These are phyloP conservation scores for Gymnothorax reevesii DNA, from an alignment of 2,797 vertebrate species.

Conservation along the genomic window DNA sequence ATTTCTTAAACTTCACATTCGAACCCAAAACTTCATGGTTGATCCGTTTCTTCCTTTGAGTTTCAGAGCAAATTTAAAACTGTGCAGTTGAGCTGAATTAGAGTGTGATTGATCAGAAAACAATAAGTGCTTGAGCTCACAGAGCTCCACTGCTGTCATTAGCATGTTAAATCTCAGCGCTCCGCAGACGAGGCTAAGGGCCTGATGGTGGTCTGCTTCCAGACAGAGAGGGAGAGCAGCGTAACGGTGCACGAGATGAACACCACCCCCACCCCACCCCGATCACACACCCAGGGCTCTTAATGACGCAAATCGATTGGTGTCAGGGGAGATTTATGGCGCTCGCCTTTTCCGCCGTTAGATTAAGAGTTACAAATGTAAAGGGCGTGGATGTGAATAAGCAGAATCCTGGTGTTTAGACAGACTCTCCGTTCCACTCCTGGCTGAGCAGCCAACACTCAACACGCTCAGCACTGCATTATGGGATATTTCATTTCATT, in stretches of 20 bases:
- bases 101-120: neutral
- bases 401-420: conserved; percentile 4
- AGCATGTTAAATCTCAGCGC: neutral
- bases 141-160: neutral
- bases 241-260: neutral
- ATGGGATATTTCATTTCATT: neutral
- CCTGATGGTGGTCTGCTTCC: neutral
- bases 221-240: neutral
- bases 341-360: conserved; percentile 21
- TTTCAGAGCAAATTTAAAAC: neutral
- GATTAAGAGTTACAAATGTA: conserved; percentile 31
- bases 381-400: conserved; percentile 15
- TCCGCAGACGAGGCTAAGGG: neutral
- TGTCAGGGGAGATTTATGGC: conserved; percentile 39
- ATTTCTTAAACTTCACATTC: neutral
- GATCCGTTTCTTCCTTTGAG: neutral
- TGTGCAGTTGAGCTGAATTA: neutral
- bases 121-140: neutral
- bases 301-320: conserved; percentile 34
- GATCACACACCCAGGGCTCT: neutral
- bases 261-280: neutral
- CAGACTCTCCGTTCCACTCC: neutral
- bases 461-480: neutral
- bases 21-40: neutral
- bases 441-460: neutral